Evolutionary conservation across 2,888 invertebrate genomes (phyloP), one percentile per base, ranked within the genome.

Genomic region (Drosophila recens): DNA sequence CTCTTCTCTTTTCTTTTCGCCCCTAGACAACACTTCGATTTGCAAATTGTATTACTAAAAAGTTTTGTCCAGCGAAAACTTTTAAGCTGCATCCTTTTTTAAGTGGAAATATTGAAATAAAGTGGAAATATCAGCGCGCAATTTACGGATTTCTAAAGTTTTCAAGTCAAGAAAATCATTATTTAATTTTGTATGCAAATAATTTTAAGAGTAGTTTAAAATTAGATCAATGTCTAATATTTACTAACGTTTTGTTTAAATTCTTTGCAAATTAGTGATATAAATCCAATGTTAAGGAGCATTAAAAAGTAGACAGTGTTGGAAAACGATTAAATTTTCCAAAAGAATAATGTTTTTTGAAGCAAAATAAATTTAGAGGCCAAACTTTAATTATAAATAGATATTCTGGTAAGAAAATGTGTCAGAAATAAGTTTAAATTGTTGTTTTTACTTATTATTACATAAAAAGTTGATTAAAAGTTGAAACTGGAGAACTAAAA

Each of bases 81-180:
- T 81, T 70, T 40, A 62, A 80, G 77, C 74, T 73, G 59, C 66
- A 49, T 53, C 71, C 64, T 72, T 66, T 80, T 78, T 20, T 17
- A 57, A 53, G 71, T 66, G 45, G 66, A 62, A 67, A 65, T 71
- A 43, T 27, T 27, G 27, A 27, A 6, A 27, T 65, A 75, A 67
- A 72, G 75, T 65, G 67, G 56, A 62, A 70, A 74, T 23, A 49
- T 59, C 40, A 23, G 15, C 53, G 42, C 17, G 46, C 30, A 59
- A 36, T 59, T 43, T 57, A 46, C 27, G 57, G 49, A 11, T 11
- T 48, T 59, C 13, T 36, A n/a, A 64, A 68, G 49, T 54, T 62
- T 66, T 63, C 27, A 17, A 63, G 30, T 17, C 17, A 17, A 17
- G 17, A 17, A 17, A 17, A 17, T 17, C 17, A 17, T 17, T 17